Conservation (phyloP, 2,113 vertebrate species). For the Osmerus mordax region DNA sequence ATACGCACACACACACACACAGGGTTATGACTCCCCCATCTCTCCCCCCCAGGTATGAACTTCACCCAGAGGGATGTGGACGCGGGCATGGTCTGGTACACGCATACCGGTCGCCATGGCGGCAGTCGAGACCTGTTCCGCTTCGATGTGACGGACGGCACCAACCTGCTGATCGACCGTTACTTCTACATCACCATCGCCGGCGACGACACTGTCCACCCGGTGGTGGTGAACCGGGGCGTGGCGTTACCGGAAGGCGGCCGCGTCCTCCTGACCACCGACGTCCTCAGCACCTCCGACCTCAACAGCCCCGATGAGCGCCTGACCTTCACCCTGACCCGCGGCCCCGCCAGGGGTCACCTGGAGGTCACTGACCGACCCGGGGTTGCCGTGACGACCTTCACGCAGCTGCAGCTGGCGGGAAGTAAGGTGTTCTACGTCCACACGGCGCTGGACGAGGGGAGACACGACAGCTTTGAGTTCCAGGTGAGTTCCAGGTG, state of each 20-base stretch:
- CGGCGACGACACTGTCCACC: conserved; percentile 88
- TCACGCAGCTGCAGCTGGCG: conserved; percentile 90
- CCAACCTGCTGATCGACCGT: conserved; percentile 90
- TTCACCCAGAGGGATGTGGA: conserved; percentile 93
- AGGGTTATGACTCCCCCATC: too few species aligned
- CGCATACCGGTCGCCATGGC: conserved; percentile 80
- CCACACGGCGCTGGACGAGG: conserved; percentile 90
- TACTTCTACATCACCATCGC: conserved; percentile 92
- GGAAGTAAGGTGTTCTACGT: conserved; percentile 95
- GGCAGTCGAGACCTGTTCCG: conserved; percentile 91
- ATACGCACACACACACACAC: too few species aligned
- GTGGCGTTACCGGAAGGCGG: conserved; percentile 93
- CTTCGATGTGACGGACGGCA: conserved; percentile 93
- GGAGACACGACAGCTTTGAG: conserved; percentile 96
- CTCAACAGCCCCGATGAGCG: conserved; percentile 94
- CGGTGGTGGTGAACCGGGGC: conserved; percentile 90
- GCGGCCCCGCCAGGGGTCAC: conserved; percentile 85
- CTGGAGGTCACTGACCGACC: conserved; percentile 88
- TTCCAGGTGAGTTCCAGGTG: conserved; percentile 68
- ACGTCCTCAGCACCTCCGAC: conserved; percentile 92
- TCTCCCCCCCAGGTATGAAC: conserved; percentile 77
- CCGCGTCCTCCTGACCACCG: conserved; percentile 88
- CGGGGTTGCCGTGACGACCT: conserved; percentile 83
- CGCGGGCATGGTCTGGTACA: conserved; percentile 80
- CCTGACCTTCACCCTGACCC: conserved; percentile 90